Evolutionary conservation across 2,113 vertebrate species (phyloP), one percentile per base, ranked within the genome.

Genomic region (Terrapene triunguis): DNA sequence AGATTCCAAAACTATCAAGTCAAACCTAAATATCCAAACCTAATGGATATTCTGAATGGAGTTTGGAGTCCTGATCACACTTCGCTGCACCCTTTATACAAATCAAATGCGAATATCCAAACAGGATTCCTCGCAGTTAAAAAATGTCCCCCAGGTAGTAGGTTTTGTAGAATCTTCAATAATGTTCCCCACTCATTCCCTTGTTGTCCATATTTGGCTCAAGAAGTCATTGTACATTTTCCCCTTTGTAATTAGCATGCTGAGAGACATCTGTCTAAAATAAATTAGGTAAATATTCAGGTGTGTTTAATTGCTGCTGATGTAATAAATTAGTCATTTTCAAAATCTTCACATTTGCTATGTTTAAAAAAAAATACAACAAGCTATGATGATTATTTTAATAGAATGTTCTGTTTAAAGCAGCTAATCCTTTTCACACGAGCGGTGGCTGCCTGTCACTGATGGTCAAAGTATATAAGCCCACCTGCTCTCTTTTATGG

Each of bases 71-170:
- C 94, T 84, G 89, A 89, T 9, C 93, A 89, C 95, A 96, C 54
- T 96, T 93, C 69, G 25, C 85, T 2, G 16, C 57, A 89, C 24
- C 87, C 57, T 65, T 92, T 78, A 72, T 82, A 55, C 88, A 95
- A 95, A 95, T 94, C 84, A 91, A 89, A 96, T 69, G 92, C 93
- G 86, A 95, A 54, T 96, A 90, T 79, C 59, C 65, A 79, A 89
- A 84, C 82, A 88, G 95, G 95, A 94, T 74, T 48, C 44, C 78
- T 50, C 72, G 5, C 51, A 9, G 3, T 82, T 94, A 83, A 92
- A 87, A 50, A 53, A 74, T 50, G 89, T 55, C 80, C 89, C 83
- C 85, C 79, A 79, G 88, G 44, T 80, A 74, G 38, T 19, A 57
- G 10, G 92, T 85, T 44, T 80, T 88, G 88, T 9, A 85, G 57